Base-by-base conservation (phyloP, 2,113 vertebrate genomes). In the Cephalophus harveyi region DNA sequence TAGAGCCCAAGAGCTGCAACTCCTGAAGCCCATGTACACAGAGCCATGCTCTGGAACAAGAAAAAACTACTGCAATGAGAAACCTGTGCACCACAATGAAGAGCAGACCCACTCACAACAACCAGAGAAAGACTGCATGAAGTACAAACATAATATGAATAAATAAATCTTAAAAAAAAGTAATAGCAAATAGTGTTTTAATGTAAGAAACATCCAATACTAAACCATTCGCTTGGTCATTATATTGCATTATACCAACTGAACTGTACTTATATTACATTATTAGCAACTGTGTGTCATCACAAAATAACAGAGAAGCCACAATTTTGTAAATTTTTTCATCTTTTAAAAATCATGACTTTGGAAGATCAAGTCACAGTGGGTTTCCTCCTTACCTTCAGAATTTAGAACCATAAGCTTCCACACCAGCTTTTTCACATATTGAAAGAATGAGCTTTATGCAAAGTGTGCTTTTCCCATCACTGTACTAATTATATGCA, bases 201-300 rank as follows among this genome's bases (percentile, higher is more conserved):
- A 40, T 2, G 1, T 54, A n/a, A 89, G 10, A 87, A 92, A 81
- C 43, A 17, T 12, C 78, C 46, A 81, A 30, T 28, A 71, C 50
- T 78, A 83, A 55, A 12, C 4, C 64, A 89, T 59, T 91, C 43
- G 25, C 82, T 79, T 76, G 28, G 57, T 55, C 30, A n/a, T 19
- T 86, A 88, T 74, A 76, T 5, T 67, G 16, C 27, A 43, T 83
- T 88, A 64, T 81, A 91, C n/a, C 55, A 93, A 54, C 17, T 30
- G 57, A 28, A 67, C 55, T 60, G 36, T 71, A 81, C 48, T 78
- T 62, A 46, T 25, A 64, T 10, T 54, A 82, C 19, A 17, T 67
- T 79, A 95, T n/a, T 76, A 93, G 54, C 93, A 92, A 94, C n/a
- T 57, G 33, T 12, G 23, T 83, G 33, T 85, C 82, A 89, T 95